A percentile compares a stretch with the other conserved stretches of the same genome.
These are phyloP conservation scores for Oscheius sp. DNA, from an alignment of 2,888 invertebrate species.

Conservation along the genomic window DNA sequence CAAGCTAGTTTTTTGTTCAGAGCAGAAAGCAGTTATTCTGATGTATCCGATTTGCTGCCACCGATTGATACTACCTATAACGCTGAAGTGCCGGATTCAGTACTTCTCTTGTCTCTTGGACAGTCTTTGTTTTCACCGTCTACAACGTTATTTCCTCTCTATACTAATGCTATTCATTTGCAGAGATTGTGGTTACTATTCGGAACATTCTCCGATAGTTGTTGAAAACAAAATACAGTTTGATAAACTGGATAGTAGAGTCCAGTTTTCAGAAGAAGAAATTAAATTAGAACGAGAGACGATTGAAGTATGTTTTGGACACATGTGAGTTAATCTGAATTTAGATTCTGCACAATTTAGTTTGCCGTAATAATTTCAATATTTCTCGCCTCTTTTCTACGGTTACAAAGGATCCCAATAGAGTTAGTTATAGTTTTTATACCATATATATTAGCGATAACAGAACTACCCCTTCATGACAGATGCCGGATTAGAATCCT, in stretches of 20 bases:
- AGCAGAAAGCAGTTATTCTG: neutral
- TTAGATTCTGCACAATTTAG: slow-evolving; percentile 8
- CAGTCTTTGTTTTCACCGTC: neutral
- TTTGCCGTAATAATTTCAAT: slow-evolving; percentile 8
- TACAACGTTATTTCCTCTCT: neutral
- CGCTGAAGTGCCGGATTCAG: slow-evolving; percentile 17
- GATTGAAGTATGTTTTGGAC: neutral
- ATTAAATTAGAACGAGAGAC: slow-evolving; percentile 13
- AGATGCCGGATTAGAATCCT: slow-evolving; percentile 5
- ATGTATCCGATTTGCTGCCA: slow-evolving; percentile 20
- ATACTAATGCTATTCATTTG: neutral
- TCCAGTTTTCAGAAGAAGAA: slow-evolving; percentile 10
- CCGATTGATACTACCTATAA: neutral
- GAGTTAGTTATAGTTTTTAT: neutral
- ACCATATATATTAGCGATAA: neutral
- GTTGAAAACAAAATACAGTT: neutral
- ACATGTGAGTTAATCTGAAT: neutral
- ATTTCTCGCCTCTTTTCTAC: neutral
- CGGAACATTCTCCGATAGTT: neutral
- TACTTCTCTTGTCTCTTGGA: slow-evolving; percentile 20
- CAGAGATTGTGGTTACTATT: neutral
- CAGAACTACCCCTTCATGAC: slow-evolving; percentile 14
- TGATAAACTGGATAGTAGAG: neutral
- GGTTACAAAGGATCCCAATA: neutral
- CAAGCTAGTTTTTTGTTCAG: slow-evolving; percentile 14